A percentile compares a stretch with the other conserved stretches of the same genome.
Conservation (phyloP, 1,140 invertebrate species). For the Danaus melanippus region DNA sequence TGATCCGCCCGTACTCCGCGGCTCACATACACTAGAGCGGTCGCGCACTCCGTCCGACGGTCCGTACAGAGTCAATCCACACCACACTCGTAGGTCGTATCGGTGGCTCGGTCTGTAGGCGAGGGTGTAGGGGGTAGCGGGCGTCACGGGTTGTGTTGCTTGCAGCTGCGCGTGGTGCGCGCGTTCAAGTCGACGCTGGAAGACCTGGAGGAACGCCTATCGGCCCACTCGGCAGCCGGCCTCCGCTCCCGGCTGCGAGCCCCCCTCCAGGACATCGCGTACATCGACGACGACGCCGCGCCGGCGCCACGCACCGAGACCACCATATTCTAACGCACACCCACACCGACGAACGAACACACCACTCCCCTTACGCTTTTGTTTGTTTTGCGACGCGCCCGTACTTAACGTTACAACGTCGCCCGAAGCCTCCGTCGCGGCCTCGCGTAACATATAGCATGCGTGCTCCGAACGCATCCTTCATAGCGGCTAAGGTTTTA, state of each 20-base stretch:
- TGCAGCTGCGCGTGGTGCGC: slow-evolving; percentile 99
- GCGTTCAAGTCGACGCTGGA: slow-evolving; percentile 99
- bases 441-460: too few relatives aligned
- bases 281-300: slow-evolving; percentile 90
- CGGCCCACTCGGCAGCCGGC: slow-evolving; percentile 97
- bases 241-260: slow-evolving; percentile 93
- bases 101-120: slow-evolving; percentile 16
- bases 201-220: slow-evolving; percentile 98
- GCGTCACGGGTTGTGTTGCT: slow-evolving; percentile 74
- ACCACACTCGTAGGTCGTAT: slow-evolving; percentile 51
- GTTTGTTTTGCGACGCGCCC: slow-evolving; percentile 31
- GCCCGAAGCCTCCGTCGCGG: slow-evolving; percentile 16
- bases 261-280: slow-evolving; percentile 89
- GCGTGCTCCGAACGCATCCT: too few relatives aligned
- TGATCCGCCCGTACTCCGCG: slow-evolving; percentile 8
- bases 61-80: slow-evolving; percentile 47
- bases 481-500: slow-evolving; percentile 27
- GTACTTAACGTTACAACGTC: slow-evolving; percentile 31
- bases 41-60: slow-evolving; percentile 23
- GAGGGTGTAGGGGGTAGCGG: slow-evolving; percentile 22
- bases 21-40: background rate
- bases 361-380: slow-evolving; percentile 47
- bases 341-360: slow-evolving; percentile 43
- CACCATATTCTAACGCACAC: slow-evolving; percentile 67
- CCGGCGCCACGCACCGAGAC: slow-evolving; percentile 69